phyloP scores from a whole-genome alignment of 2,888 invertebrate species.

The Pyrochroa serraticornis region DNA sequence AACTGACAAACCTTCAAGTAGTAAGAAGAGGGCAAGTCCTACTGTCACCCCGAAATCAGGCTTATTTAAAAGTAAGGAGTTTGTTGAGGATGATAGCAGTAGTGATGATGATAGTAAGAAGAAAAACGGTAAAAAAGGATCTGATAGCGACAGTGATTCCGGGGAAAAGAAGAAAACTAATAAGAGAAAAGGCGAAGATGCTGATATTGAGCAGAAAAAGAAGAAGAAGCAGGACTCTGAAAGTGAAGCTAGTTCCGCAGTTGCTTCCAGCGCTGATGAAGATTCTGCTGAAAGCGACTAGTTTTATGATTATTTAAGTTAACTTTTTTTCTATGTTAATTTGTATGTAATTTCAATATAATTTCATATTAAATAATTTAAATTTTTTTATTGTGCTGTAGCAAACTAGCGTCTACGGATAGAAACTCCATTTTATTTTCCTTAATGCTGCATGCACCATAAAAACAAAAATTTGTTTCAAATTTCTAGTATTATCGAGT shows the following conservation, averaged over 20 bases:
- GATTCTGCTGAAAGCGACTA: conserved; percentile 49
- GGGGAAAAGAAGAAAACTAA: conserved; percentile 70
- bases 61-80: conserved; percentile 90
- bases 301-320: conserved; percentile 51
- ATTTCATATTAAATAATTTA: neutral
- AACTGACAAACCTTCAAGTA: conserved; percentile 31
- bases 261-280: conserved; percentile 55
- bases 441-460: too few relatives aligned
- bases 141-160: conserved; percentile 63
- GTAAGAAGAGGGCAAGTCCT: conserved; percentile 47
- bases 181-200: conserved; percentile 28
- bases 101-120: conserved; percentile 56
- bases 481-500: too few relatives aligned
- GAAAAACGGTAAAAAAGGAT: conserved; percentile 40
- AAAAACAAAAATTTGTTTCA: too few relatives aligned
- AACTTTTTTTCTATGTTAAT: conserved; percentile 62
- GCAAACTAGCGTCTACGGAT: too few relatives aligned
- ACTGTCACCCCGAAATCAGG: conserved; percentile 57
- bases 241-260: conserved; percentile 49
- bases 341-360: neutral
- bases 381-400: neutral
- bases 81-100: conserved; percentile 78
- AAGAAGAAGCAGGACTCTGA: conserved; percentile 31
- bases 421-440: too few relatives aligned
- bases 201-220: conserved; percentile 9